A percentile compares a stretch with the other conserved stretches of the same genome.
These are phyloP conservation scores for Hofmannophila pseudospretella DNA, from an alignment of 2,888 invertebrate genomes.

Conservation along the genomic window DNA sequence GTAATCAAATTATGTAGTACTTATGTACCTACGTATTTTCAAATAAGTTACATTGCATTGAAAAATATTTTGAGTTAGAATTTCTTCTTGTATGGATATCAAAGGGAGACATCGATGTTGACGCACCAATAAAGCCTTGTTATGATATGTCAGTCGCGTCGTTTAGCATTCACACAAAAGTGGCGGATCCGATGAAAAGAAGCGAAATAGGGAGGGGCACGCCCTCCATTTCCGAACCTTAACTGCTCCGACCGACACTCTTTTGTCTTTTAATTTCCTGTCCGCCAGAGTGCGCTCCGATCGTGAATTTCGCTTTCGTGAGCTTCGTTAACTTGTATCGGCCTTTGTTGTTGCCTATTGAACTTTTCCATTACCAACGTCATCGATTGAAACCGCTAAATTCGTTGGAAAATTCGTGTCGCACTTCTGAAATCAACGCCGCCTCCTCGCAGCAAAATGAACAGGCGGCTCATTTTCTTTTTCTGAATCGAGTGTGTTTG, in stretches of 20 bases:
- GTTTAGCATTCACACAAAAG: conserved; percentile 41
- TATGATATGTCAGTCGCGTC: conserved; percentile 18
- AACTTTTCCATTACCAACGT: conserved; percentile 73
- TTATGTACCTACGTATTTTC: too few species aligned
- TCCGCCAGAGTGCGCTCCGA: conserved; percentile 60
- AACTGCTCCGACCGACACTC: conserved; percentile 65
- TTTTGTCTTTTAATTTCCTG: conserved; percentile 78
- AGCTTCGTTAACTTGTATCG: conserved; percentile 73
- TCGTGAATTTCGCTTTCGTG: conserved; percentile 72
- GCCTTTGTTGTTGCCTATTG: conserved; percentile 72
- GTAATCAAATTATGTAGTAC: conserved; percentile 16
- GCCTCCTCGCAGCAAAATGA: conserved; percentile 37
- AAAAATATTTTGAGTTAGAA: too few species aligned
- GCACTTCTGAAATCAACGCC: conserved; percentile 33
- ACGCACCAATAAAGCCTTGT: conserved; percentile 10
- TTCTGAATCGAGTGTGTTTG: conserved; percentile 52
- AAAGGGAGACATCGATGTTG: too few species aligned
- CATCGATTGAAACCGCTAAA: conserved; percentile 71
- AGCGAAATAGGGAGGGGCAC: conserved; percentile 41
- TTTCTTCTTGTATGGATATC: background rate
- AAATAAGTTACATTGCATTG: too few species aligned
- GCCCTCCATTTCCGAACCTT: conserved; percentile 67
- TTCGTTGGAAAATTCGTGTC: conserved; percentile 62
- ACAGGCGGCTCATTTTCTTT: conserved; percentile 50
- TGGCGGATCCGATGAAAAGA: conserved; percentile 47